Percentiles rank a stretch among this genome's conserved stretches.
phyloP scores from a whole-genome alignment of 1,140 invertebrate species.

The Drosophila setifemur region DNA sequence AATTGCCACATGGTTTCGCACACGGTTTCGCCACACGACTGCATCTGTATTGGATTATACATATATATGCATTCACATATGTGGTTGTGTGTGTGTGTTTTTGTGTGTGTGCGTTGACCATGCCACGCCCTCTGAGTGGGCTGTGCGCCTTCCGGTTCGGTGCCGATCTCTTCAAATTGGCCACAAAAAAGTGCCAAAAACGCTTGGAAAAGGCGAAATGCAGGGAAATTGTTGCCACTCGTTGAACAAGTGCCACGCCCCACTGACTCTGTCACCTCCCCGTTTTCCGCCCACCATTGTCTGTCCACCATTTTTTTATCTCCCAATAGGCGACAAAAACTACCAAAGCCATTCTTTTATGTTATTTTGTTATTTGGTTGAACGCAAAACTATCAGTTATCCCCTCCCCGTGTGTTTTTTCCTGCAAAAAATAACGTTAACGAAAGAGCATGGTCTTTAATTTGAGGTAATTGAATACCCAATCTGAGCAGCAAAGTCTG shows the following conservation, averaged over 20 bases:
- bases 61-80: neutral
- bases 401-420: too few species aligned
- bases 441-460: too few species aligned
- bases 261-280: slow-evolving; percentile 5
- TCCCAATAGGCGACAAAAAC: slow-evolving; percentile 58
- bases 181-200: slow-evolving; percentile 75
- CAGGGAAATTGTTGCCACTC: slow-evolving; percentile 73
- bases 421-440: too few species aligned
- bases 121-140: slow-evolving; percentile 8
- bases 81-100: neutral
- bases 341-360: slow-evolving; percentile 35
- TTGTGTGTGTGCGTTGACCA: slow-evolving; percentile 36
- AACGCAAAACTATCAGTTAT: too few species aligned
- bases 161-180: slow-evolving; percentile 64
- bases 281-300: slow-evolving; percentile 1
- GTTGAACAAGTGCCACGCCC: slow-evolving; percentile 53
- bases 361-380: neutral
- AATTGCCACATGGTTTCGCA: slow-evolving; percentile 70
- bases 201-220: slow-evolving; percentile 39
- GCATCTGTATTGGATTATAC: too few species aligned
- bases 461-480: too few species aligned
- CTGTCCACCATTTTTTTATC: slow-evolving; percentile 31
- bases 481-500: too few species aligned
- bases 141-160: slow-evolving; percentile 18
- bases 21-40: too few species aligned